phyloP scores from a whole-genome alignment of 2,113 vertebrate species.

The Lepidothrix coronata region DNA sequence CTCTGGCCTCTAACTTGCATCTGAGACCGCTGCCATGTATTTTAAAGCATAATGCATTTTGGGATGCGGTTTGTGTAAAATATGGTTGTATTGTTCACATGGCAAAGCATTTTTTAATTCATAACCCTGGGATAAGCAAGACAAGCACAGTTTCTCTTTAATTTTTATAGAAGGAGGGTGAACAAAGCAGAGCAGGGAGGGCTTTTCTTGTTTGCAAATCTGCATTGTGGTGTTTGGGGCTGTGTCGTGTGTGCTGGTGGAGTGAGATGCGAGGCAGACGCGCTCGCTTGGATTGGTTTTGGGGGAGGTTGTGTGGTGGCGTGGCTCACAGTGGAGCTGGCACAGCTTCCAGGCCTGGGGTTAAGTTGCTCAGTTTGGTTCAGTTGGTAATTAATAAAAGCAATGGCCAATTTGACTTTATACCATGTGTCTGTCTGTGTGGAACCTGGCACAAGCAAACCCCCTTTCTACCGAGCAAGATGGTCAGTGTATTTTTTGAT shows the following conservation, averaged over 20 bases:
- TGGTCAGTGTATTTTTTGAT: neutral
- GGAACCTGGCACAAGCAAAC: conserved; percentile 13
- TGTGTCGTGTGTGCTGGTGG: neutral
- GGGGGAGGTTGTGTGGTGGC: neutral
- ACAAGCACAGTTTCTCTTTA: neutral
- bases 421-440: conserved; percentile 59
- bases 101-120: neutral
- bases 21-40: neutral
- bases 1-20: neutral
- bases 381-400: conserved; percentile 68
- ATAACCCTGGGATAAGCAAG: neutral
- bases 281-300: neutral
- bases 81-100: fast-evolving
- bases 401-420: conserved; percentile 62
- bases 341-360: conserved; percentile 54
- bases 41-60: neutral
- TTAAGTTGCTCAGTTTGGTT: conserved; percentile 64
- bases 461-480: neutral
- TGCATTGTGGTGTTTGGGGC: neutral
- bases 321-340: conserved; percentile 29
- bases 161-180: neutral
- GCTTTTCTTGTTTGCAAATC: neutral
- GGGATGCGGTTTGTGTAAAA: neutral
- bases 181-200: neutral
- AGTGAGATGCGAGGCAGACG: neutral